Evolutionary conservation across 1,140 invertebrate genomes (phyloP).

Genomic region (Xylocopa sonorina): DNA sequence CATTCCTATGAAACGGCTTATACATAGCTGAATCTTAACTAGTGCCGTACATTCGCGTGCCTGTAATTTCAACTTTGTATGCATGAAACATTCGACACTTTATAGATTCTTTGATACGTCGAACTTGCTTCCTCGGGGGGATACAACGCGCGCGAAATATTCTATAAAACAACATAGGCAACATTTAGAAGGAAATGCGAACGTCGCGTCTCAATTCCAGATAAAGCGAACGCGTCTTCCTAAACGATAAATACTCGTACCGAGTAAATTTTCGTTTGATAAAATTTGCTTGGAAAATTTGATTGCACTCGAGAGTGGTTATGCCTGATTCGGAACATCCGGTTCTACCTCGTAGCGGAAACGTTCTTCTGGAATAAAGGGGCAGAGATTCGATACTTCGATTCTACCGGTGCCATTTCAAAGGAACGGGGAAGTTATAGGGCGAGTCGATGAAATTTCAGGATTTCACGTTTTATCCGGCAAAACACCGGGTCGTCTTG

Average conservation of each 20-base stretch:
- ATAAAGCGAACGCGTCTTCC: background rate
- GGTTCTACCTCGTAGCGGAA: background rate
- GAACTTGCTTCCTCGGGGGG: no score
- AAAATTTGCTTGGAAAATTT: no score
- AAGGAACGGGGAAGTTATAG: constrained; percentile 10
- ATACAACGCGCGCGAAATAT: background rate
- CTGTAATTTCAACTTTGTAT: constrained; percentile 20
- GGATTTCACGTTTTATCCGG: constrained; percentile 25
- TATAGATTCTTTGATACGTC: constrained; percentile 7
- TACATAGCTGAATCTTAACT: constrained; percentile 15
- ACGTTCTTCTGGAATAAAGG: background rate
- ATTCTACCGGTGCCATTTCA: background rate
- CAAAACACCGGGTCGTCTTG: constrained; percentile 3
- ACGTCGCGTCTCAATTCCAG: no score
- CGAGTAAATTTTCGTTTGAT: no score
- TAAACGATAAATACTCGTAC: background rate
- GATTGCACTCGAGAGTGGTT: no score
- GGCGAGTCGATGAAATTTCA: constrained; percentile 43
- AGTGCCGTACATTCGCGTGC: background rate
- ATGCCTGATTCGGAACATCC: background rate
- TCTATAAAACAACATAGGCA: background rate
- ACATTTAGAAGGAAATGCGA: no score
- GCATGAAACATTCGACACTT: constrained; percentile 8
- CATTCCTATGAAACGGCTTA: background rate
- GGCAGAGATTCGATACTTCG: background rate